Base-by-base conservation (phyloP, 2,113 vertebrate species). In the Brienomyrus longianalis region DNA sequence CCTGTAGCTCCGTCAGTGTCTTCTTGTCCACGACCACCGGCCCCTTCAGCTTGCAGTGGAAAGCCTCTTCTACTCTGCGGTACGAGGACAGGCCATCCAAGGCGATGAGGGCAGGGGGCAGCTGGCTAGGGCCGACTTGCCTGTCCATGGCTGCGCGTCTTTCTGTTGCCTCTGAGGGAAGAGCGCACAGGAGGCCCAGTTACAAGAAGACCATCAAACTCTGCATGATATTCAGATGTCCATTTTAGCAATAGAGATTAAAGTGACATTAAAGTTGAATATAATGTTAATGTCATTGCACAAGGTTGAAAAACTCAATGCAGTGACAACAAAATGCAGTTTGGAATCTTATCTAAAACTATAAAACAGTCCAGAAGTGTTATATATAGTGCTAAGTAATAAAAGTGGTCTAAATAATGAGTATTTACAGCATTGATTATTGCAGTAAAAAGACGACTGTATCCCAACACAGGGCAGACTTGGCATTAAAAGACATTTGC, bases 1-100 rank as follows among this genome's bases (percentile, higher is more conserved):
- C 98, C 91, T 97, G 97, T 35, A 99, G 96, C 83, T 99, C 98
- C 90, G 96, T 95, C 95, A 99, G 93, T 0, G 97, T 98, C 93
- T 96, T 98, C 96, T 98, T 97, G 90, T 98, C 98, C 88, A 98
- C 97, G 1, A 95, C 23, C 3, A 97, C 93, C 0, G 96, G 97
- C 4, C 96, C 97, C 87, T 96, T 97, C 88, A 99, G 97, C 89
- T 94, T 96, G 94, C 98, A 99, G 90, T 98, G 97, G 92, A 99
- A 99, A 0, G 97, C 98, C 89, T 99, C 96, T 5, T 96, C 94
- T 31, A 98, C 94, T 3, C 96, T 95, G 23, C 92, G 91, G 90
- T 92, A 96, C 5, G 96, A 92, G 54, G 91, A 90, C 2, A 95
- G 94, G 0, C 90, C 90, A 13, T 97, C 96, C 90, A 97, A 93